Evolutionary conservation across 2,888 invertebrate species (phyloP).

Genomic region (Elysia crispata): DNA sequence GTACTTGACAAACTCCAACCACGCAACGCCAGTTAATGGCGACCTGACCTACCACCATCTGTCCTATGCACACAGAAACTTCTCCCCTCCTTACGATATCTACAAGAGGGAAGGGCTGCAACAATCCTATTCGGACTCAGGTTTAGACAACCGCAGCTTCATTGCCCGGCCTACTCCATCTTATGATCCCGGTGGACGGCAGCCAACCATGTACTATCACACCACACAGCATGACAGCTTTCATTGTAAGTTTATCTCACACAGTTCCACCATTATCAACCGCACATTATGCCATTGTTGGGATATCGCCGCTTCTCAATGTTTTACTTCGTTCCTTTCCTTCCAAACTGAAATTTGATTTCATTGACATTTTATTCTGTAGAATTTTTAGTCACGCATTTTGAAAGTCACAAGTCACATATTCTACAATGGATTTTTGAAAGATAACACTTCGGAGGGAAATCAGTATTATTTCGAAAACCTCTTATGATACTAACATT

Average conservation of each 20-base stretch:
- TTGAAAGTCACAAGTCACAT: no score
- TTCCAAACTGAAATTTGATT: no score
- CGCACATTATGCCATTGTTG: no score
- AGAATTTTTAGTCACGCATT: no score
- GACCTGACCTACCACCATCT: slow-evolving; percentile 61
- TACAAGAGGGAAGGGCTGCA: slow-evolving; percentile 61
- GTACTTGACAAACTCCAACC: slow-evolving; percentile 55
- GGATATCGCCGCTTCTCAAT: no score
- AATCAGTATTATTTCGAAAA: no score
- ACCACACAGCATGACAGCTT: slow-evolving; percentile 61
- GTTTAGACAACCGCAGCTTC: slow-evolving; percentile 10
- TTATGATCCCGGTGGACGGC: slow-evolving; percentile 58
- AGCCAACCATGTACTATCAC: slow-evolving; percentile 53
- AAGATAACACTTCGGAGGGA: no score
- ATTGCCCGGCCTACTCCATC: slow-evolving; percentile 42
- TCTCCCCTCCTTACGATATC: slow-evolving; percentile 56
- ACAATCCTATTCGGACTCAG: slow-evolving; percentile 48
- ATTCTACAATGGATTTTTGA: no score
- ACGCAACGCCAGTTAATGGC: slow-evolving; percentile 59
- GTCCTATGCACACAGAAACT: slow-evolving; percentile 63
- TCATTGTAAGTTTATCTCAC: slow-evolving; percentile 46
- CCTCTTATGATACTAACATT: no score
- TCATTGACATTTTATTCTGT: no score
- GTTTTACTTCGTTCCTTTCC: no score
- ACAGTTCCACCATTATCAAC: no score